Percentiles rank a stretch among this genome's conserved stretches.
Evolutionary conservation across 2,797 vertebrate genomes (phyloP).

Genomic region (Enteromius paludinosus): DNA sequence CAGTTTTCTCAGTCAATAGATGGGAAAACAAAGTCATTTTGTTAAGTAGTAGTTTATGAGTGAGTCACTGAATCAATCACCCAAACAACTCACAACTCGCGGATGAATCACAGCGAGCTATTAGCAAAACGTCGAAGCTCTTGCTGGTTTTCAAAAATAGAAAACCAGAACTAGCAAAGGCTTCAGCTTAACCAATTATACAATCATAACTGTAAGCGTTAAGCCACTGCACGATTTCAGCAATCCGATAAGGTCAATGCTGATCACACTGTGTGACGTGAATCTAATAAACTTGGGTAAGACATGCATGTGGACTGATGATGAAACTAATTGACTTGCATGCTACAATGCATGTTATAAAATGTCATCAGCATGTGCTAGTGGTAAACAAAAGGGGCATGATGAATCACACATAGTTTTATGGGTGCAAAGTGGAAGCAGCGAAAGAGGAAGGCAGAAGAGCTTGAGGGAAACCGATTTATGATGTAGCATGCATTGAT

Average conservation of each 20-base stretch:
- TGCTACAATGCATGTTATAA: background rate
- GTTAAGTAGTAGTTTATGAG: background rate
- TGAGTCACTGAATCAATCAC: background rate
- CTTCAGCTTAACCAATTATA: background rate
- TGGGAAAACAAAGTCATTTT: background rate
- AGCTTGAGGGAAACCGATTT: background rate
- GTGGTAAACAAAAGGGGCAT: background rate
- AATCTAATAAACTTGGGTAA: background rate
- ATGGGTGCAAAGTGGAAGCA: background rate
- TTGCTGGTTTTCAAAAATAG: background rate
- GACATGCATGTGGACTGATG: background rate
- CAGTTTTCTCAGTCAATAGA: background rate
- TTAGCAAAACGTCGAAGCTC: background rate
- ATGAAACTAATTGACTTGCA: background rate
- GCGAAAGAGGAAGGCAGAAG: background rate
- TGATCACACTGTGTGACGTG: background rate
- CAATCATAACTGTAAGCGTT: background rate
- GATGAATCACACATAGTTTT: background rate
- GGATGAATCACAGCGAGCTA: background rate
- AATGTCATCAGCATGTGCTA: background rate
- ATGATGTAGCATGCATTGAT: background rate
- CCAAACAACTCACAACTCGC: background rate
- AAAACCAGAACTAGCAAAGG: background rate
- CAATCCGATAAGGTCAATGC: background rate
- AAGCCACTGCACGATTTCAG: background rate